Evolutionary conservation across 2,113 vertebrate species (phyloP).

Genomic region (Pavo muticus): DNA sequence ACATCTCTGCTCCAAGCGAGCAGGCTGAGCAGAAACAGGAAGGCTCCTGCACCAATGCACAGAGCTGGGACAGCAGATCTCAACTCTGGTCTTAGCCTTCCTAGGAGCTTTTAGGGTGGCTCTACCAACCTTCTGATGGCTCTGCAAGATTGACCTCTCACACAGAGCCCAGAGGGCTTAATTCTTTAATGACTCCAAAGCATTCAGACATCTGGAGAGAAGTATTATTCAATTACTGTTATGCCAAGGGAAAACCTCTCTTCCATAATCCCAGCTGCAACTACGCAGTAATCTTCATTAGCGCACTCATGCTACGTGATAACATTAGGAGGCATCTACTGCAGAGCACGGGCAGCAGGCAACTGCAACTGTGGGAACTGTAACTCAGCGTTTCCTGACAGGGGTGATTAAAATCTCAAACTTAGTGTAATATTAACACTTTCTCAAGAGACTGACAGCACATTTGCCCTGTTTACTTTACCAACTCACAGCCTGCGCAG

Average conservation of each 20-base stretch:
- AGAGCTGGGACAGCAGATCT: not conserved
- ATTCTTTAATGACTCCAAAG: constrained; percentile 44
- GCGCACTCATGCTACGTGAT: not conserved
- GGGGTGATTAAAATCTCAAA: constrained; percentile 72
- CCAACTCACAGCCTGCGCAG: not conserved
- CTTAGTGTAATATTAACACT: constrained; percentile 64
- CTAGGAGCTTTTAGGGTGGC: constrained; percentile 15
- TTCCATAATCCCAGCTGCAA: constrained; percentile 36
- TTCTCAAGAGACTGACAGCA: constrained; percentile 67
- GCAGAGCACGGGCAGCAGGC: constrained; percentile 43
- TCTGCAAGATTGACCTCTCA: constrained; percentile 10
- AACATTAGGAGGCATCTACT: constrained; percentile 39
- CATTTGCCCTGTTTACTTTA: constrained; percentile 46
- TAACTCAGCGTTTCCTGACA: constrained; percentile 74
- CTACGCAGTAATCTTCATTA: not conserved
- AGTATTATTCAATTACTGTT: constrained; percentile 48
- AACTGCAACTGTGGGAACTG: constrained; percentile 64
- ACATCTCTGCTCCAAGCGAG: not conserved
- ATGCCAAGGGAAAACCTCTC: constrained; percentile 53
- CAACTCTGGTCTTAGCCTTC: not conserved
- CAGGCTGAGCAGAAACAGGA: not conserved
- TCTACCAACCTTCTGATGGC: not conserved
- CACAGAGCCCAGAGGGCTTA: constrained; percentile 21
- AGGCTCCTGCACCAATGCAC: not conserved
- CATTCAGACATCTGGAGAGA: constrained; percentile 53